phyloP scores from a whole-genome alignment of 1,140 invertebrate genomes.

The Ips typographus region DNA sequence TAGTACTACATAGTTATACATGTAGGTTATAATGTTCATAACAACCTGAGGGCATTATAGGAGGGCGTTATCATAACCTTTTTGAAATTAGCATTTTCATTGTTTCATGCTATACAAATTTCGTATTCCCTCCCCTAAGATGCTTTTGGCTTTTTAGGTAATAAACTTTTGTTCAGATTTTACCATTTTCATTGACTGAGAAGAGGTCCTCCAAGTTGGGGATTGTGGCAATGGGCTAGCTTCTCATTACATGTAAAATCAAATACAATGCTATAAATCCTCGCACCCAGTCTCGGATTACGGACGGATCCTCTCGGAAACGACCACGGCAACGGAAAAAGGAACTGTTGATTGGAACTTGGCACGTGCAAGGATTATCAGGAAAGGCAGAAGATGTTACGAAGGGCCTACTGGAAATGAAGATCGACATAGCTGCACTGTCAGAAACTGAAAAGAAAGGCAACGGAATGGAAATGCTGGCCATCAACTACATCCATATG shows the following conservation, averaged over 20 bases:
- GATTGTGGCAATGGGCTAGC: background rate
- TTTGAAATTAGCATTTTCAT: no score
- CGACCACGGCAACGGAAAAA: conserved; percentile 3
- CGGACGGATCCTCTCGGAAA: background rate
- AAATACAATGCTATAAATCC: background rate
- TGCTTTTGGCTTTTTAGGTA: no score
- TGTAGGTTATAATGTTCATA: background rate
- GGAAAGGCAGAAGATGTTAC: conserved; percentile 8
- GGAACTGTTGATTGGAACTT: conserved; percentile 7
- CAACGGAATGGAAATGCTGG: conserved; percentile 16
- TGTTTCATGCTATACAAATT: no score
- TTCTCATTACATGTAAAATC: background rate
- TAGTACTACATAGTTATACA: no score
- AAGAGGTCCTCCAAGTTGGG: conserved; percentile 2
- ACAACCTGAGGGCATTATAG: no score
- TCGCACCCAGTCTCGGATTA: background rate
- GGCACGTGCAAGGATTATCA: conserved; percentile 21
- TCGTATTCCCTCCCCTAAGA: no score
- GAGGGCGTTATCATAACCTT: no score
- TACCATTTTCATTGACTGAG: background rate
- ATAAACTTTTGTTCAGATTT: no score
- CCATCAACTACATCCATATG: conserved; percentile 17
- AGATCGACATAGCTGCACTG: conserved; percentile 19
- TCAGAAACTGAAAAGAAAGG: conserved; percentile 29
- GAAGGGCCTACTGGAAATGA: conserved; percentile 12